Evolutionary conservation across 1,140 invertebrate genomes (phyloP), one percentile per base, ranked within the genome.

Genomic region (Cherax quadricarinatus): DNA sequence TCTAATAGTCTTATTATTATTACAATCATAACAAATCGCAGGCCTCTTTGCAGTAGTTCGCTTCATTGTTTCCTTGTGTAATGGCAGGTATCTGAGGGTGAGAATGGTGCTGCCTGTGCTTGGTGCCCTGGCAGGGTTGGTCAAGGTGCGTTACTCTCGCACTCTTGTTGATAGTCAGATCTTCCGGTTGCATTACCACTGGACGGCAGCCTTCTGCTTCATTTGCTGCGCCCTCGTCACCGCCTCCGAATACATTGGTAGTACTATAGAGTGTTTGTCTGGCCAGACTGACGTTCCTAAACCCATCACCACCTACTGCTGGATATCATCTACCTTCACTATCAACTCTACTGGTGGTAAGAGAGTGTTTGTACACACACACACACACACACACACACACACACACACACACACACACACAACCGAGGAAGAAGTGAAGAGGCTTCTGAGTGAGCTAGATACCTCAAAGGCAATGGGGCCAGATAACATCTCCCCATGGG

Each of bases 251-350:
- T 99, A 97, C 95, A 98, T 99, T 3, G 98, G 98, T 7, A 97
- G 98, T 93, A 98, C 98, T 7, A 99, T 99, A 93, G 97, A 98
- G 92, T 99, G 98, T 95, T 98, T 98, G 94, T 97, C 97, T 10
- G 62, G 21, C 14, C 91, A 89, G 12, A 96, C 97, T 18, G 95
- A 98, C 86, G 97, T 97, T 0, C 96, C 95, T 10, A 96, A 98
- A 94, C 97, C 97, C 78, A 97, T 98, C 93, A 98, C 98, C 95
- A 98, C 98, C 0, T 98, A 97, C 95, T 98, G 98, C 95, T 98
- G 98, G 98, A 98, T 98, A 89, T 98, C 97, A 12, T 98, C 97
- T 94, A 98, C 98, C 1, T 98, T 97, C 95, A 98, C 97, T 9
- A 95, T 99, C 84, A 91, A 94, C 51, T 80, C 91, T 18, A 93